phyloP scores from a whole-genome alignment of 1,140 invertebrate genomes.

The Lepidurus apus region DNA sequence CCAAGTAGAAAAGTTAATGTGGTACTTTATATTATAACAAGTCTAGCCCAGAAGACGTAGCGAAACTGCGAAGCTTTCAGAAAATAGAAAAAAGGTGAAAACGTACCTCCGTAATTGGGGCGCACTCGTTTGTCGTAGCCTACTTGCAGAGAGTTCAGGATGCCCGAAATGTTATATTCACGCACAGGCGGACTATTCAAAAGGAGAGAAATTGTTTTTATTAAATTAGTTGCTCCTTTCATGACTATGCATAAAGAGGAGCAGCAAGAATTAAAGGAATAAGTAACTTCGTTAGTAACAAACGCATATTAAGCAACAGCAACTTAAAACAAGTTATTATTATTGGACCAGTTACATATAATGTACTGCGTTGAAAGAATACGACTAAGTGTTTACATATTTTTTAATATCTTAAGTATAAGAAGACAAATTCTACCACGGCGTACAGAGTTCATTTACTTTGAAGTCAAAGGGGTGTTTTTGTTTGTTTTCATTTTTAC shows the following conservation, averaged over 20 bases:
- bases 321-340: too few species aligned
- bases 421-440: too few species aligned
- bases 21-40: conserved; percentile 31
- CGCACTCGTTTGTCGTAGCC: conserved; percentile 97
- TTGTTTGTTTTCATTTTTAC: too few species aligned
- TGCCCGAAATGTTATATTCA: conserved; percentile 73
- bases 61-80: conserved; percentile 4
- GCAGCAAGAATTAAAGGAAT: too few species aligned
- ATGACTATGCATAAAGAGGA: not conserved
- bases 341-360: too few species aligned
- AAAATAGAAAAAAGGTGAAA: conserved; percentile 34
- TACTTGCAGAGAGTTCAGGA: conserved; percentile 84
- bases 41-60: not conserved
- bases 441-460: too few species aligned
- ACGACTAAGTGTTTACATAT: too few species aligned
- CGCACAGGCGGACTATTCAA: not conserved
- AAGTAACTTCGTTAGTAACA: too few species aligned
- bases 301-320: too few species aligned
- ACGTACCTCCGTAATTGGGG: conserved; percentile 95
- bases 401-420: too few species aligned
- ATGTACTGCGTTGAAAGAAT: too few species aligned
- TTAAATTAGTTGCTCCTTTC: not conserved
- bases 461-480: too few species aligned
- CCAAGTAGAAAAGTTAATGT: not conserved
- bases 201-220: not conserved